Evolutionary conservation across 2,797 vertebrate genomes (phyloP), one percentile per base, ranked within the genome.

Genomic region (Neopelma chrysocephalum): DNA sequence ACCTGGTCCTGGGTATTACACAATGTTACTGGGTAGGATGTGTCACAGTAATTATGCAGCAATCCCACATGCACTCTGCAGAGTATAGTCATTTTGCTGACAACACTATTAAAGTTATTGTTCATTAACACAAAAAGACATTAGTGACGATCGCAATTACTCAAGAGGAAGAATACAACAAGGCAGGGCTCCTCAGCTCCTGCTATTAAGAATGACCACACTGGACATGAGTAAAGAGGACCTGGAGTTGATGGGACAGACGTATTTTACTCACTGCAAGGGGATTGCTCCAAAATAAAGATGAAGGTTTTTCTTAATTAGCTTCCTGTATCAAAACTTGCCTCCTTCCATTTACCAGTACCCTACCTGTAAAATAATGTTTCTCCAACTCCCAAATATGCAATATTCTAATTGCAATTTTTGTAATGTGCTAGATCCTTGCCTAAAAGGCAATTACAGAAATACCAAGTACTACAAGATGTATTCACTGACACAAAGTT

Each of bases 1-100:
- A 18, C 19, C 22, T 6, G 1, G 56, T 6, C 19, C 2, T 0
- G 1, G 64, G n/a, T 2, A 1, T 89, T 34, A 57, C 26, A 34
- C 0, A 0, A 20, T 12, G 14, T 61, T 34, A 40, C 29, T 10
- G 42, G 51, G 20, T n/a, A 29, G 14, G 60, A 14, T 36, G 29
- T 27, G n/a, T 45, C 47, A 47, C 0, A 1, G n/a, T 40, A 89
- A 61, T 40, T 47, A 48, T 4, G 16, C 3, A 3, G 42, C 66
- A 43, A 66, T 32, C 53, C 53, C 50, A n/a, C 47, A 36, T 21
- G 50, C 2, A 1, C 42, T 29, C 34, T 42, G 45, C 19, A 51
- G 25, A 65, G 26, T 9, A 40, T 19, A 61, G 47, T 56, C 10
- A 40, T 64, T 88, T 60, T 77, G 34, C 25, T 83, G 57, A 84